Evolutionary conservation across 2,888 invertebrate genomes (phyloP).

Genomic region (Stegophylla sp.): DNA sequence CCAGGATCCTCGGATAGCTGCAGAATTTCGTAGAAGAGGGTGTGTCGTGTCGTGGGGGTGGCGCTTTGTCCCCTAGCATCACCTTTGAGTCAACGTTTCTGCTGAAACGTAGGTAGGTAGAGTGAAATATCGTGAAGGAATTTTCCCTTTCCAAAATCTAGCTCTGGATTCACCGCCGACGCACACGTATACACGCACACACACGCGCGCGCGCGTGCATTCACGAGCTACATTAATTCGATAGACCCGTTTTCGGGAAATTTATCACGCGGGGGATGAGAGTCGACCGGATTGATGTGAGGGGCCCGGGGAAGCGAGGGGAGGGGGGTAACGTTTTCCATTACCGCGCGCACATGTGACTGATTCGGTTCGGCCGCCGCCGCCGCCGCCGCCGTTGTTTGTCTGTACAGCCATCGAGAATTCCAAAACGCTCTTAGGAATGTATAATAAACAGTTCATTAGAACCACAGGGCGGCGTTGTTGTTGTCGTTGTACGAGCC

Average conservation of each 20-base stretch:
- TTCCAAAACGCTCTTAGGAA: slow-evolving; percentile 29
- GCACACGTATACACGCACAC: neutral
- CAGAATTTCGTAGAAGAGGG: too few relatives aligned
- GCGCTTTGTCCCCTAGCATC: too few relatives aligned
- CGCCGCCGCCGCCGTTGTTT: neutral
- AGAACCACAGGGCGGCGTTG: neutral
- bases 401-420: neutral
- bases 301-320: neutral
- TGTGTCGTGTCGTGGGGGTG: too few relatives aligned
- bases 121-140: too few relatives aligned
- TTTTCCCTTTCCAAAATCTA: too few relatives aligned
- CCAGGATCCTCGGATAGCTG: too few relatives aligned
- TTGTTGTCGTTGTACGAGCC: neutral
- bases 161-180: too few relatives aligned
- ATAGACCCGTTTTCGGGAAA: neutral
- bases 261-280: neutral
- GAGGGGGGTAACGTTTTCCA: slow-evolving; percentile 3
- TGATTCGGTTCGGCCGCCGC: neutral
- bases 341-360: slow-evolving; percentile 1
- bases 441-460: slow-evolving; percentile 22
- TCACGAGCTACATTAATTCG: slow-evolving; percentile 11
- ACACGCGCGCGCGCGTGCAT: neutral
- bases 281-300: neutral
- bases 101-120: too few relatives aligned
- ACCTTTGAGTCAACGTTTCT: too few relatives aligned